Conservation (phyloP, 92 coral and sea anemone genomes). For the Porites cylindrica region DNA sequence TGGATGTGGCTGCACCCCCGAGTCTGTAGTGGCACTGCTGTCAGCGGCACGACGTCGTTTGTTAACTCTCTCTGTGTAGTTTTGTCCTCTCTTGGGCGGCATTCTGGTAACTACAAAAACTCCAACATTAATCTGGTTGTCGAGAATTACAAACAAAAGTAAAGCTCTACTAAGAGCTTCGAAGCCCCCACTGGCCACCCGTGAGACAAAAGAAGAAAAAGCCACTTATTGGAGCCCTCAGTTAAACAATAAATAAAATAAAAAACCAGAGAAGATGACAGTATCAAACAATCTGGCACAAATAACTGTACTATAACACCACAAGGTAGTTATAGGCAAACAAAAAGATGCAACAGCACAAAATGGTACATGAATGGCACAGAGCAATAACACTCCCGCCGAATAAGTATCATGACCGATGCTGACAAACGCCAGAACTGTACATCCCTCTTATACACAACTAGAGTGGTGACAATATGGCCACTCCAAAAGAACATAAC, state of each 20-base stretch:
- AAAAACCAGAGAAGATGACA: not conserved
- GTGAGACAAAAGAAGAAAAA: too few relatives aligned
- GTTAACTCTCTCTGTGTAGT: not conserved
- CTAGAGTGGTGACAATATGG: not conserved
- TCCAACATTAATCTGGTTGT: not conserved
- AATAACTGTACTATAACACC: too few relatives aligned
- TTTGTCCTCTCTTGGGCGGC: not conserved
- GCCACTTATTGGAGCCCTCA: too few relatives aligned
- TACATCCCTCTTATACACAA: not conserved
- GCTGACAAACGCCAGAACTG: slow-evolving; percentile 10
- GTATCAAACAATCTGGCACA: not conserved
- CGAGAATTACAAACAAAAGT: not conserved
- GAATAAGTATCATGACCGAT: slow-evolving; percentile 1
- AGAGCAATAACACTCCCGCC: slow-evolving; percentile 9
- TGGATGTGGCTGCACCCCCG: not conserved
- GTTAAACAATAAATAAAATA: too few relatives aligned
- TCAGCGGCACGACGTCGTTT: not conserved
- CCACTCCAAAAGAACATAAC: not conserved
- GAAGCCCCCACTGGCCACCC: not conserved
- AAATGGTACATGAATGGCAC: not conserved
- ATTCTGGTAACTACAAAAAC: not conserved
- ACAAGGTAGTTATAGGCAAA: not conserved
- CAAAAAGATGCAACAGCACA: not conserved
- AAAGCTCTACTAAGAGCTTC: not conserved
- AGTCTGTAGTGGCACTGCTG: not conserved